Evolutionary conservation across 2,113 vertebrate species (phyloP).

Genomic region (Zosterops pallidus): DNA sequence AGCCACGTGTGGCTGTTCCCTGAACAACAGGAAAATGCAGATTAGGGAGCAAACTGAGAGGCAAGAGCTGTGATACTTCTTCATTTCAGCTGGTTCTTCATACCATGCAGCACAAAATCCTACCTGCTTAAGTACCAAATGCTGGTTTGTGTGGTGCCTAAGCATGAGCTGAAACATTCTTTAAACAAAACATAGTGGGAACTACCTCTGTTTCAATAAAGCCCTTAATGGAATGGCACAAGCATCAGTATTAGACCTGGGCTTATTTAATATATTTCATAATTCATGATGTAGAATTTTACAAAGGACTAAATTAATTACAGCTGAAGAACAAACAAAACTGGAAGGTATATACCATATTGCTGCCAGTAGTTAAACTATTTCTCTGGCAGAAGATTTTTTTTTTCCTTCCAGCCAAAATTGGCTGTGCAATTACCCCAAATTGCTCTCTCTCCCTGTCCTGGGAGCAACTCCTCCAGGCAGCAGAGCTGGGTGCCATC

Average conservation of each 20-base stretch:
- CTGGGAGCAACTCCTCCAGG: not conserved
- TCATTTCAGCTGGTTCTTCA: not conserved
- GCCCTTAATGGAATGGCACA: not conserved
- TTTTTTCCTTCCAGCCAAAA: not conserved
- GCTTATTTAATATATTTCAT: slow-evolving; percentile 19
- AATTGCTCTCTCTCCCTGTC: not conserved
- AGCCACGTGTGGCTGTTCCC: not conserved
- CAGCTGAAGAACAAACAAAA: not conserved
- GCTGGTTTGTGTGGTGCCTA: not conserved
- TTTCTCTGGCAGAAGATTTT: not conserved
- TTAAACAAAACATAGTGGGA: not conserved
- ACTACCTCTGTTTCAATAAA: not conserved
- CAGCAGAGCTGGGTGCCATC: not conserved
- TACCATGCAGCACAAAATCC: not conserved
- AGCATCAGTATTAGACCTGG: not conserved
- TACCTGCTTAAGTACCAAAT: not conserved
- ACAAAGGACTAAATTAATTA: slow-evolving; percentile 32
- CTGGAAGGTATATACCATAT: not conserved
- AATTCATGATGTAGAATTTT: slow-evolving; percentile 43
- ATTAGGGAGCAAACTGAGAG: not conserved
- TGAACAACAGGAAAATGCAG: not conserved
- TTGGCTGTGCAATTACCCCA: not conserved
- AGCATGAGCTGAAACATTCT: not conserved
- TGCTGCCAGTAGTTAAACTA: slow-evolving; percentile 12
- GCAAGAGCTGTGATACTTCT: not conserved